Evolutionary conservation across 2,113 vertebrate genomes (phyloP).

Genomic region (Grantiella picta): DNA sequence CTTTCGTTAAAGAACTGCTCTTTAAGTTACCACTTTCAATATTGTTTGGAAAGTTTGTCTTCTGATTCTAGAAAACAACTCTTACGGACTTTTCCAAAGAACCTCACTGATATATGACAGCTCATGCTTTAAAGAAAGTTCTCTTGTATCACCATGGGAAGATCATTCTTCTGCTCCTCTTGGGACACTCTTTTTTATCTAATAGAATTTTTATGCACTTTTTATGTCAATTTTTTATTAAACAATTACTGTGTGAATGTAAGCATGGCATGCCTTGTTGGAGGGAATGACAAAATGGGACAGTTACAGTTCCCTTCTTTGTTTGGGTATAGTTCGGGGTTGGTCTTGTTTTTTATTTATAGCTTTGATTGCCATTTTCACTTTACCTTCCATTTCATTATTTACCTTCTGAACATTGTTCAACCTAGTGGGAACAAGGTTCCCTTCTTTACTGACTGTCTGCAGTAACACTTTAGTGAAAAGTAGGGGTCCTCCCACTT

Average conservation of each 20-base stretch:
- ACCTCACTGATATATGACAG: not conserved
- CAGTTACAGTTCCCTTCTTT: not conserved
- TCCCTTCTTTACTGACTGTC: not conserved
- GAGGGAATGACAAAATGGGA: not conserved
- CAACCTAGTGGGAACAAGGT: not conserved
- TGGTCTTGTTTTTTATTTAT: not conserved
- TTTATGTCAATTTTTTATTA: not conserved
- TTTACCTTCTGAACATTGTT: not conserved
- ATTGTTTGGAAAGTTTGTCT: too few species aligned
- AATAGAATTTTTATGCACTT: not conserved
- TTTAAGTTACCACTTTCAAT: too few species aligned
- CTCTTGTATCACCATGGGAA: not conserved
- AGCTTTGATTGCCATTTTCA: not conserved
- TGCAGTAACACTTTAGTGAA: not conserved
- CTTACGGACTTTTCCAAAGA: not conserved
- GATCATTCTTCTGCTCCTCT: not conserved
- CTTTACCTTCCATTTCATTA: not conserved
- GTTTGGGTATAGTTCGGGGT: not conserved
- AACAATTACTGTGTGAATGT: not conserved
- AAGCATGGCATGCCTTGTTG: not conserved
- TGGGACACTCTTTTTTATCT: not conserved
- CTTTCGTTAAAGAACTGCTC: too few species aligned
- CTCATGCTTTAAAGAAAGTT: not conserved
- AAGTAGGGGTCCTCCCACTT: not conserved
- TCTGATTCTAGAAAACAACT: too few species aligned